Conservation (phyloP, 2,113 vertebrate genomes). For the Atrichornis clamosus region DNA sequence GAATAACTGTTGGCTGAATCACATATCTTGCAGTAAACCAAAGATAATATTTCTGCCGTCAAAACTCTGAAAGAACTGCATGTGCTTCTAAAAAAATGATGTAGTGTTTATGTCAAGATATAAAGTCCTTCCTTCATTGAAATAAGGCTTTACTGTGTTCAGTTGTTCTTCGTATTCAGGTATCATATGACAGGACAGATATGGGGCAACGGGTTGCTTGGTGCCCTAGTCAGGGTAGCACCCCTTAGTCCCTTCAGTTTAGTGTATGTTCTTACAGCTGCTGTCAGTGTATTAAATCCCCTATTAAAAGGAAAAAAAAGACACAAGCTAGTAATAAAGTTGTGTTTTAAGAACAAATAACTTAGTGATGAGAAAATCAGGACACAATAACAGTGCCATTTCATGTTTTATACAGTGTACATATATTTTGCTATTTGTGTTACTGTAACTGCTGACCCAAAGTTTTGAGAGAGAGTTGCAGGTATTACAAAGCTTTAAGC, state of each 20-base stretch:
- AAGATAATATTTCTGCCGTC: not conserved
- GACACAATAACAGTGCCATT: not conserved
- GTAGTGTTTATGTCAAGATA: not conserved
- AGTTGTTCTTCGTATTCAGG: not conserved
- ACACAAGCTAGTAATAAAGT: not conserved
- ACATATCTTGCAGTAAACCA: not conserved
- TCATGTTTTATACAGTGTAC: not conserved
- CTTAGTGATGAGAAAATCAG: not conserved
- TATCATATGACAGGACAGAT: not conserved
- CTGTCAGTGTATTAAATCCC: not conserved
- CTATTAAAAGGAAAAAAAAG: not conserved
- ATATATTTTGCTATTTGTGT: not conserved
- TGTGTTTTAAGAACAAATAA: not conserved
- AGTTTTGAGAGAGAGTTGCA: not conserved
- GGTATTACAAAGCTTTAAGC: not conserved
- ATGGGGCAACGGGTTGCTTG: not conserved
- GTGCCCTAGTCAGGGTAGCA: not conserved
- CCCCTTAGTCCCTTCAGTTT: not conserved
- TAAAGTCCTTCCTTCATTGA: not conserved
- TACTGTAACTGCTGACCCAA: not conserved
- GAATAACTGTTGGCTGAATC: not conserved
- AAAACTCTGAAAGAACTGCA: not conserved
- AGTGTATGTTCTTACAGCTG: not conserved
- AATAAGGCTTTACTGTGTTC: not conserved
- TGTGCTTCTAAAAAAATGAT: not conserved